phyloP scores from a whole-genome alignment of 2,888 invertebrate genomes.

The Dynastes maya region DNA sequence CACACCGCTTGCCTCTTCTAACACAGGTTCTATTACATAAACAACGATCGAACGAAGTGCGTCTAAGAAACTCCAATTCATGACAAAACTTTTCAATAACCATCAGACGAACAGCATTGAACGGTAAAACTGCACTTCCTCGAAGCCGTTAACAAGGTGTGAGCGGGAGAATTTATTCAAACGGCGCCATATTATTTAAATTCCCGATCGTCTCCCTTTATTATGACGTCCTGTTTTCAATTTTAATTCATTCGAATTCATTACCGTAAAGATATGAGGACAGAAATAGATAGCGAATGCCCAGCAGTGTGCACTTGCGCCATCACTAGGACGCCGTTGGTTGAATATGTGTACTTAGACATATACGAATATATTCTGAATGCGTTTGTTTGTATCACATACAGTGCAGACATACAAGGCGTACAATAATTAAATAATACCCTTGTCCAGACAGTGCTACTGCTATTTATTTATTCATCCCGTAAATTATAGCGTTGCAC shows the following conservation, averaged over 20 bases:
- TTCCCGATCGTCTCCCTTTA: conserved; percentile 48
- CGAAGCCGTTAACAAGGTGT: conserved; percentile 47
- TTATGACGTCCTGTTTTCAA: conserved; percentile 50
- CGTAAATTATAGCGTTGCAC: conserved; percentile 11
- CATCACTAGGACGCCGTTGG: background rate
- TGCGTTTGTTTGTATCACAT: background rate
- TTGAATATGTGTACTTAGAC: background rate
- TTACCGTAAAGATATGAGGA: conserved; percentile 31
- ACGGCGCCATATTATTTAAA: conserved; percentile 48
- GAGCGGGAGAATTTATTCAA: conserved; percentile 46
- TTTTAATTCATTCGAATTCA: conserved; percentile 42
- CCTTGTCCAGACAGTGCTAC: conserved; percentile 14
- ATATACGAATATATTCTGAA: background rate
- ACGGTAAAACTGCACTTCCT: conserved; percentile 48
- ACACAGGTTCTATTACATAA: conserved; percentile 19
- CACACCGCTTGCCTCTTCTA: conserved; percentile 18
- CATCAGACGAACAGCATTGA: conserved; percentile 5
- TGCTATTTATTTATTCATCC: conserved; percentile 30
- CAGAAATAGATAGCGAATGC: conserved; percentile 25
- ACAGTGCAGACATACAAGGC: conserved; percentile 7
- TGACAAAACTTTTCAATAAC: conserved; percentile 39
- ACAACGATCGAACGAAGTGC: conserved; percentile 2
- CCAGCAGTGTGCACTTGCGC: background rate
- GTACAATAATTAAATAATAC: conserved; percentile 32
- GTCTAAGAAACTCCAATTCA: conserved; percentile 31